Percentiles rank a stretch among this genome's conserved stretches.
phyloP scores from a whole-genome alignment of 2,888 invertebrate genomes.

The Rotaria macrura region DNA sequence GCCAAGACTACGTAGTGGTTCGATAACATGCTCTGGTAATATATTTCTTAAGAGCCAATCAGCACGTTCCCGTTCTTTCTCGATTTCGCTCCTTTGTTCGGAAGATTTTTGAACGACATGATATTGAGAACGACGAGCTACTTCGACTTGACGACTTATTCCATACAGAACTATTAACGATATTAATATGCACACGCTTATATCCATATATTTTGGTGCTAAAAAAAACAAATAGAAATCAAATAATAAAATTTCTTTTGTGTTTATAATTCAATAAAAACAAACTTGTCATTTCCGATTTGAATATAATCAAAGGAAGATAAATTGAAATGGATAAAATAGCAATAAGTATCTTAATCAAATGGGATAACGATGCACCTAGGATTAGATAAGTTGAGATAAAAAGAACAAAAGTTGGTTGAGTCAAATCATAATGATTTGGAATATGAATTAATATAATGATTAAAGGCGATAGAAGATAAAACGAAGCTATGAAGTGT shows the following conservation, averaged over 20 bases:
- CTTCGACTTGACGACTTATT: background rate
- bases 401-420: background rate
- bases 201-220: background rate
- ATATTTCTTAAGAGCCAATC: conserved; percentile 92
- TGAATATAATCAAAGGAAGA: background rate
- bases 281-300: background rate
- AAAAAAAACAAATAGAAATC: background rate
- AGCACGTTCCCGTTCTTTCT: conserved; percentile 83
- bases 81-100: conserved; percentile 57
- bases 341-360: background rate
- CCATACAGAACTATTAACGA: background rate
- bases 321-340: background rate
- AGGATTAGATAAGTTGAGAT: background rate
- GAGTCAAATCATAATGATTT: background rate
- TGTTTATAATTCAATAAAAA: background rate
- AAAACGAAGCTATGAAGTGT: background rate
- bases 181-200: background rate
- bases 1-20: background rate
- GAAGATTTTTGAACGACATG: background rate
- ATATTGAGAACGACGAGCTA: background rate
- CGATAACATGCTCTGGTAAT: conserved; percentile 74
- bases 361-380: conserved; percentile 12
- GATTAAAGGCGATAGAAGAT: background rate
- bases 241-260: background rate
- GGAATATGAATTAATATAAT: background rate